Conservation (phyloP, 2,113 vertebrate genomes). For the Cinclus mexicanus region DNA sequence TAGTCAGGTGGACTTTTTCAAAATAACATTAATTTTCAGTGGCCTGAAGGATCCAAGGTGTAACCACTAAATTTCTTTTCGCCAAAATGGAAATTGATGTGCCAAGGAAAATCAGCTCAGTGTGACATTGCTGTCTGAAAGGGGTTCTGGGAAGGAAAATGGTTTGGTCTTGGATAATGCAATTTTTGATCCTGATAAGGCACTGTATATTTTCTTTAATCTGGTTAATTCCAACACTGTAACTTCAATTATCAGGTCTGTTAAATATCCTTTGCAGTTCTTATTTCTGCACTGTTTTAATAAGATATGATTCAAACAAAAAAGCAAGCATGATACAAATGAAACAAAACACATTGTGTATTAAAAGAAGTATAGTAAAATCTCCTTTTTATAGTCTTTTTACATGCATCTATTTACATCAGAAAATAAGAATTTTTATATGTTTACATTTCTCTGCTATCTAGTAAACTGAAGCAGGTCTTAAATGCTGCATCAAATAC, state of each 20-base stretch:
- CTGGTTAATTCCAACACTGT: not conserved
- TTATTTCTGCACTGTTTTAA: not conserved
- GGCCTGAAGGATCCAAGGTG: not conserved
- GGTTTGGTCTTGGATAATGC: not conserved
- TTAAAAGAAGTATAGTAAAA: not conserved
- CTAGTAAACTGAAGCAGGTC: not conserved
- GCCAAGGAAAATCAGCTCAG: not conserved
- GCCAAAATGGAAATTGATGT: not conserved
- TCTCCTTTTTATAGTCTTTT: not conserved
- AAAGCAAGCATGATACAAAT: not conserved
- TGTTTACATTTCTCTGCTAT: not conserved
- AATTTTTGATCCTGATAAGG: not conserved
- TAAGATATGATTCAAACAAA: not conserved
- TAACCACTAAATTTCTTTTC: not conserved
- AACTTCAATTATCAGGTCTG: not conserved
- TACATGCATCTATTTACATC: not conserved
- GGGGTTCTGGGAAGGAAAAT: not conserved
- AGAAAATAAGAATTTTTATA: not conserved
- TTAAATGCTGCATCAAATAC: not conserved
- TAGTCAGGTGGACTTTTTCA: not conserved
- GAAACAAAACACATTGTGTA: not conserved
- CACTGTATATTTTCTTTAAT: not conserved
- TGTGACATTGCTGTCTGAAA: not conserved
- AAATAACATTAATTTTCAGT: not conserved
- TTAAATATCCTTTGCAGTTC: not conserved